Percentiles rank a stretch among this genome's conserved stretches.
These are phyloP conservation scores for Erinaceus europaeus DNA, from an alignment of 2,113 vertebrate genomes.

Conservation along the genomic window DNA sequence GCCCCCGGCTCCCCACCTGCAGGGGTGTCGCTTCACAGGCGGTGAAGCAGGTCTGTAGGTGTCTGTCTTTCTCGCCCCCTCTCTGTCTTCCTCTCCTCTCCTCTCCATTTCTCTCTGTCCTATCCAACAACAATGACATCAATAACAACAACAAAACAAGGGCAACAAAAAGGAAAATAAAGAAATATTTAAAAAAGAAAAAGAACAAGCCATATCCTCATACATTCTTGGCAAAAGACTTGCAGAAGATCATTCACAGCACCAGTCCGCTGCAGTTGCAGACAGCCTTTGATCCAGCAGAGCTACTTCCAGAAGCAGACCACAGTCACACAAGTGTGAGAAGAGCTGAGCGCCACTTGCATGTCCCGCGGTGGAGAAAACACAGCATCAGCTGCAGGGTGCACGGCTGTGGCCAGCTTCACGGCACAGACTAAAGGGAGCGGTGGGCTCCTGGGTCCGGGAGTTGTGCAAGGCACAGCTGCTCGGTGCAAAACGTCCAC, in stretches of 20 bases:
- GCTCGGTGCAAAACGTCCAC: no score
- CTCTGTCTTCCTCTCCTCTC: no score
- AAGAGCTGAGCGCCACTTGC: not conserved
- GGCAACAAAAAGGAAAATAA: no score
- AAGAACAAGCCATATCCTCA: not conserved
- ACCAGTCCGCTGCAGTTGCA: not conserved
- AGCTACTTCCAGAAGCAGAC: not conserved
- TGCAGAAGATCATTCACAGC: conserved; percentile 9
- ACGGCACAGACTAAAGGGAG: not conserved
- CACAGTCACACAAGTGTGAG: not conserved
- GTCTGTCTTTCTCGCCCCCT: no score
- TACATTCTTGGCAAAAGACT: not conserved
- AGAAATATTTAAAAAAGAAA: conserved; percentile 3
- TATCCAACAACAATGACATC: no score
- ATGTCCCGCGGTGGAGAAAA: not conserved
- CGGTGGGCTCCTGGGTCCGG: no score
- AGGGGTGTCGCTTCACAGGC: no score
- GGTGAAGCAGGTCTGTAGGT: no score
- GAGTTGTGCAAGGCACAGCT: no score
- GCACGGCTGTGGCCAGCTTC: not conserved
- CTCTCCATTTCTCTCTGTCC: no score
- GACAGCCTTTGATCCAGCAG: not conserved
- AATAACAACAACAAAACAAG: no score
- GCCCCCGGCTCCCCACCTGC: no score
- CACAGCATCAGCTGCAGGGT: not conserved